Evolutionary conservation across 2,888 invertebrate species (phyloP).

Genomic region (Standfussiana lucernea): DNA sequence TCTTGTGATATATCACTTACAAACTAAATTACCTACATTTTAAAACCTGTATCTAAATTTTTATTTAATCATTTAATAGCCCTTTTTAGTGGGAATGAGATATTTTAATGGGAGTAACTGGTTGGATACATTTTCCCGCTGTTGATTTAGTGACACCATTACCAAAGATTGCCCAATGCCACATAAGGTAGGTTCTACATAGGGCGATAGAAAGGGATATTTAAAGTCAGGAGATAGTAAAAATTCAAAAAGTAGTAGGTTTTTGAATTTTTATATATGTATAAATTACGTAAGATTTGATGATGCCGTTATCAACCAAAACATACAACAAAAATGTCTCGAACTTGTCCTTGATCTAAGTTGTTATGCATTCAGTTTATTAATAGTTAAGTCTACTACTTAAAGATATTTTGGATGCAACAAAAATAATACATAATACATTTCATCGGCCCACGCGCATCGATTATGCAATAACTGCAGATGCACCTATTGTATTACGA

Average conservation of each 20-base stretch:
- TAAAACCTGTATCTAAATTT: conserved; percentile 22
- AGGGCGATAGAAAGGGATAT: neutral
- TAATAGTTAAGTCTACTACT: neutral
- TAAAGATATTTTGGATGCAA: conserved; percentile 26
- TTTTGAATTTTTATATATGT: too few species aligned
- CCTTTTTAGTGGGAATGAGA: conserved; percentile 29
- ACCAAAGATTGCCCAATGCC: conserved; percentile 28
- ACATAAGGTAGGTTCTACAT: neutral
- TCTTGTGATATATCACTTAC: conserved; percentile 16
- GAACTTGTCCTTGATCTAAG: conserved; percentile 37
- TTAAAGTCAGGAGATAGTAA: neutral
- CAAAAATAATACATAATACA: conserved; percentile 49
- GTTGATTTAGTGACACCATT: conserved; percentile 56
- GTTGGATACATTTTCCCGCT: conserved; percentile 28
- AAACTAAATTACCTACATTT: conserved; percentile 13
- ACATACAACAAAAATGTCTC: neutral
- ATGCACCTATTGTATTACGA: conserved; percentile 56
- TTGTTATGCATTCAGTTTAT: conserved; percentile 8
- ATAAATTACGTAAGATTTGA: too few species aligned
- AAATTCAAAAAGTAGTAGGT: neutral
- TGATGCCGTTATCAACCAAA: neutral
- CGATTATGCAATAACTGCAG: conserved; percentile 38
- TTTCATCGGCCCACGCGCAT: conserved; percentile 26
- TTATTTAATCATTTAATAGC: conserved; percentile 37
- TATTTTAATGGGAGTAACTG: conserved; percentile 50